phyloP scores from a whole-genome alignment of 2,113 vertebrate genomes.

The Alosa alosa region DNA sequence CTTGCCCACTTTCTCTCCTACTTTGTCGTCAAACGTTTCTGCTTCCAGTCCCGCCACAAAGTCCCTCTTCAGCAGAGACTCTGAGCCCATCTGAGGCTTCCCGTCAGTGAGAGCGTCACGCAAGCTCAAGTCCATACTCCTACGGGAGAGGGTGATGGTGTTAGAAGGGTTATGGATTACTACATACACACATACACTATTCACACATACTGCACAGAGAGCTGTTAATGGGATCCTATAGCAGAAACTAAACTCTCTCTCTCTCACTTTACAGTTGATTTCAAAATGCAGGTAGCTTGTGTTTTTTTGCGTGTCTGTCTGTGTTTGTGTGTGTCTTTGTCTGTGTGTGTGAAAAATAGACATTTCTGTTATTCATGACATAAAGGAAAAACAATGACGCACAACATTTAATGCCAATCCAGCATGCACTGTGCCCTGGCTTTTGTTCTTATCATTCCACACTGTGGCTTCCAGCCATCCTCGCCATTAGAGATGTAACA shows the following conservation, averaged over 20 bases:
- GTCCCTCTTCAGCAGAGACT: conserved; percentile 82
- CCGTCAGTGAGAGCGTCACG: conserved; percentile 83
- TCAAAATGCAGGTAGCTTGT: not conserved
- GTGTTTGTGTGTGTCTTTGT: not conserved
- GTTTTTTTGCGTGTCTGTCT: not conserved
- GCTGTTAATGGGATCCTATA: not conserved
- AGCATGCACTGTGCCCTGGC: not conserved
- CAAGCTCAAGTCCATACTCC: conserved; percentile 84
- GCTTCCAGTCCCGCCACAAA: conserved; percentile 85
- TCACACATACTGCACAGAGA: not conserved
- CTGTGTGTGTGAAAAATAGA: not conserved
- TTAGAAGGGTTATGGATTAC: not conserved
- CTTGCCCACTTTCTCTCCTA: conserved; percentile 86
- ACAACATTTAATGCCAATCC: not conserved
- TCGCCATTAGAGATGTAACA: not conserved
- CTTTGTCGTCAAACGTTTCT: conserved; percentile 85
- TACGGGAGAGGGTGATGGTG: conserved; percentile 31
- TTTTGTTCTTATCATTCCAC: not conserved
- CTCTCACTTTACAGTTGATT: not conserved
- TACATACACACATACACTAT: not conserved
- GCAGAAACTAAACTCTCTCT: not conserved
- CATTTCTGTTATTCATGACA: not conserved
- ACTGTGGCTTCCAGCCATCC: not conserved
- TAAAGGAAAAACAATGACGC: not conserved
- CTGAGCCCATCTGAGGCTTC: conserved; percentile 69